Percentiles rank a stretch among this genome's conserved stretches.
phyloP scores from a whole-genome alignment of 2,888 invertebrate species.

The Lasioglossum morio region DNA sequence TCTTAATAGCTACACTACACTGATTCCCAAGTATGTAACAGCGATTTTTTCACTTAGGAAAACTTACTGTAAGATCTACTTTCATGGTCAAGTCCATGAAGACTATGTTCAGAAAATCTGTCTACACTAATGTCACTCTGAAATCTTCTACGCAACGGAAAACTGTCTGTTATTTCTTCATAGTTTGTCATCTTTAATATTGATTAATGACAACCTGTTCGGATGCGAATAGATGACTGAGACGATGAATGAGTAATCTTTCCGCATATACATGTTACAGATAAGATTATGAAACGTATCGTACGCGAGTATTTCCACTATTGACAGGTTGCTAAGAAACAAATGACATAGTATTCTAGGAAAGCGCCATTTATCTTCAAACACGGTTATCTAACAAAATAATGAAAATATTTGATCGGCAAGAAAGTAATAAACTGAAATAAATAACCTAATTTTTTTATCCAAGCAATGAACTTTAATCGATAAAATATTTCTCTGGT shows the following conservation, averaged over 20 bases:
- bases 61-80: constrained; percentile 70
- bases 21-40: neutral
- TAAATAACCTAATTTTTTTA: too few relatives aligned
- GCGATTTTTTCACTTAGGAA: neutral
- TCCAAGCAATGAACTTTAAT: too few relatives aligned
- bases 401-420: neutral
- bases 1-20: neutral
- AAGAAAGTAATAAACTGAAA: too few relatives aligned
- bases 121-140: constrained; percentile 77
- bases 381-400: neutral
- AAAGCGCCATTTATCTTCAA: neutral
- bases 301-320: constrained; percentile 7
- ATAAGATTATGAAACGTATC: constrained; percentile 65
- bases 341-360: constrained; percentile 3
- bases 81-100: constrained; percentile 70
- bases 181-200: constrained; percentile 53
- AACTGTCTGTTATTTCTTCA: constrained; percentile 39
- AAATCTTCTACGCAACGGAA: constrained; percentile 72
- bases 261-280: constrained; percentile 36
- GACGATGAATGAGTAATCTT: constrained; percentile 63
- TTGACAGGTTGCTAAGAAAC: constrained; percentile 20
- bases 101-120: constrained; percentile 78
- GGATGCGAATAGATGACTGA: constrained; percentile 49
- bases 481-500: too few relatives aligned
- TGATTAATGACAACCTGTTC: constrained; percentile 30